Base-by-base conservation (phyloP, 2,113 vertebrate species). In the Laticauda laticaudata region DNA sequence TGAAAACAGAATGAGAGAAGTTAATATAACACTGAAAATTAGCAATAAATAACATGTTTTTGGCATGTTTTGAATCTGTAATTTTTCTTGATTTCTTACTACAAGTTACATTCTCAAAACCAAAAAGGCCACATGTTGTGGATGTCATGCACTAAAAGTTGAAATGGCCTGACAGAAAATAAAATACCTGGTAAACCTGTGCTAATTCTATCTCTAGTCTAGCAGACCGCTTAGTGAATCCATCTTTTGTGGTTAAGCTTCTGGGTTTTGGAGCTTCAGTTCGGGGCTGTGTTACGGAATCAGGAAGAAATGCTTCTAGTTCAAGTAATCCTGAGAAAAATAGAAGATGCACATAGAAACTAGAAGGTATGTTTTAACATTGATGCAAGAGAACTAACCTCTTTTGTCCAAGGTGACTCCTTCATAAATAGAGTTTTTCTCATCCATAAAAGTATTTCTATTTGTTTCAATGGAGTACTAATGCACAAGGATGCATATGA, bases 161-260 rank as follows among this genome's bases (percentile, higher is more conserved):
- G 81, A 53, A 75, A 92, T 53, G 51, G 21, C 92, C 39, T 90
- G 69, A 59, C 56, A 87, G 86, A 88, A 89, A 94, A 87, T 69
- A 88, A 34, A 48, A 86, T 98, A 99, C 99, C 98, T 98, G 96
- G 92, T 99, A 98, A 94, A 98, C 96, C 24, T 98, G 95, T 91
- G 95, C 92, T 94, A 98, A 90, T n/a, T 98, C 96, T 43, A 95
- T 91, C 0, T 98, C 98, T 56, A 94, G 93, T 93, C 96, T 97
- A 54, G 94, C 97, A 54, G 97, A 87, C 59, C 96, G 97, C 94
- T 95, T 98, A 92, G 98, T 94, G 89, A 96, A 97, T 29, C 97
- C 97, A 57, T 95, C 93, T 92, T 97, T 96, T 86, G 97, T 98
- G 89, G 94, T 95, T 29, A 43, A 81, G 55, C 48, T 51, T 96